A percentile compares a stretch with the other conserved stretches of the same genome.
phyloP scores from a whole-genome alignment of 1,140 invertebrate species.

The Drosophila guanche region DNA sequence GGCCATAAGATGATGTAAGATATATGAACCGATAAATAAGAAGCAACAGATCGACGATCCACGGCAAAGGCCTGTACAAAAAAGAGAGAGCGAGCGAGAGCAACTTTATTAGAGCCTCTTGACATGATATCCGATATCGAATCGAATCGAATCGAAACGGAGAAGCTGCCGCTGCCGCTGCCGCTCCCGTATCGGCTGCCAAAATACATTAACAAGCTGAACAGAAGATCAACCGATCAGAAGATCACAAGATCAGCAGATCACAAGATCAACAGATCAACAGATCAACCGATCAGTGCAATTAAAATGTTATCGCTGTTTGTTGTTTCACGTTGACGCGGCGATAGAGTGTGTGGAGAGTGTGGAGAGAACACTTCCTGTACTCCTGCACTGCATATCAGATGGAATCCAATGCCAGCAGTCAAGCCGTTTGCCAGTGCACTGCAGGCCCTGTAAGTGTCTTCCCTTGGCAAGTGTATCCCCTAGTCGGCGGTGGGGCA shows the following conservation, averaged over 20 bases:
- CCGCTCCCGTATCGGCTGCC: constrained; percentile 46
- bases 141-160: constrained; percentile 1
- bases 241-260: constrained; percentile 28
- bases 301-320: constrained; percentile 80
- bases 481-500: not conserved
- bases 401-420: not conserved
- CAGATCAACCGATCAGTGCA: constrained; percentile 64
- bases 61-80: constrained; percentile 9
- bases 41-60: constrained; percentile 65
- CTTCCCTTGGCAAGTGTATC: constrained; percentile 10
- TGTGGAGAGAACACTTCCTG: constrained; percentile 59
- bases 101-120: constrained; percentile 79
- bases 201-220: constrained; percentile 79
- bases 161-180: constrained; percentile 6
- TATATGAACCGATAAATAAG: constrained; percentile 73
- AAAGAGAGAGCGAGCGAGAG: constrained; percentile 12
- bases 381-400: constrained; percentile 12
- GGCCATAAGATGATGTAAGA: constrained; percentile 77
- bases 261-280: constrained; percentile 60
- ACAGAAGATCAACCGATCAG: constrained; percentile 59
- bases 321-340: constrained; percentile 70
- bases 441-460: not conserved
- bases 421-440: not conserved
- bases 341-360: constrained; percentile 24
- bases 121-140: constrained; percentile 55